Conservation (phyloP, 1,140 invertebrate genomes). For the Drosophila eugracilis region DNA sequence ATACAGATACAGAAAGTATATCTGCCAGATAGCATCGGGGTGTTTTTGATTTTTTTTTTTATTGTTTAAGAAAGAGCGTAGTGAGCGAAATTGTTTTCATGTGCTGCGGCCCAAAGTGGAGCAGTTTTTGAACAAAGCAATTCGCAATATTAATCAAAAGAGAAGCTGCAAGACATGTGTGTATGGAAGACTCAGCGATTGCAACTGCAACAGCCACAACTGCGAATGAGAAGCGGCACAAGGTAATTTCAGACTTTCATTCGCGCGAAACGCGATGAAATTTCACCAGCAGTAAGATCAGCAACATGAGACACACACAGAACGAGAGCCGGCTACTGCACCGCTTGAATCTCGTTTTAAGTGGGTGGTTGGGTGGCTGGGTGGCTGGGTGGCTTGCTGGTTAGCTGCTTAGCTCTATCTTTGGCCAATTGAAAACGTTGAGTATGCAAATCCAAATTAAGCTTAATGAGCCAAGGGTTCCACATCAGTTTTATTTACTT, state of each 20-base stretch:
- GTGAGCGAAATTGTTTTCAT: constrained; percentile 79
- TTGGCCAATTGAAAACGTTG: constrained; percentile 30
- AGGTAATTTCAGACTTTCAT: constrained; percentile 82
- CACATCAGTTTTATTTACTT: constrained; percentile 44
- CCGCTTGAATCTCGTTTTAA: constrained; percentile 35
- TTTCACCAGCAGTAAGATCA: constrained; percentile 64
- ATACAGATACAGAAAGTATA: constrained; percentile 34
- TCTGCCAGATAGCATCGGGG: constrained; percentile 21
- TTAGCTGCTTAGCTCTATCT: neutral
- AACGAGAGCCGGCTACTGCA: constrained; percentile 50
- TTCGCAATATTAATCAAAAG: constrained; percentile 80
- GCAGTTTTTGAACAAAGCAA: constrained; percentile 84
- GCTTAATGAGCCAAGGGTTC: constrained; percentile 74
- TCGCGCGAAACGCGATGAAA: constrained; percentile 83
- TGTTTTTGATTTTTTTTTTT: constrained; percentile 1
- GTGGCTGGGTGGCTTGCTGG: neutral
- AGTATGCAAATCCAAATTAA: constrained; percentile 67
- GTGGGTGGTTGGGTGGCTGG: constrained; percentile 20
- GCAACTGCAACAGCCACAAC: constrained; percentile 32
- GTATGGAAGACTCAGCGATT: constrained; percentile 52
- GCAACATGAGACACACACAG: constrained; percentile 49
- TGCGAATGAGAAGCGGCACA: constrained; percentile 79
- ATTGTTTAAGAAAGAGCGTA: neutral
- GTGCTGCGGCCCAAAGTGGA: constrained; percentile 71
- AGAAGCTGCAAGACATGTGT: constrained; percentile 47